phyloP scores from a whole-genome alignment of 2,797 vertebrate genomes.

The Acrossocheilus fasciatus region DNA sequence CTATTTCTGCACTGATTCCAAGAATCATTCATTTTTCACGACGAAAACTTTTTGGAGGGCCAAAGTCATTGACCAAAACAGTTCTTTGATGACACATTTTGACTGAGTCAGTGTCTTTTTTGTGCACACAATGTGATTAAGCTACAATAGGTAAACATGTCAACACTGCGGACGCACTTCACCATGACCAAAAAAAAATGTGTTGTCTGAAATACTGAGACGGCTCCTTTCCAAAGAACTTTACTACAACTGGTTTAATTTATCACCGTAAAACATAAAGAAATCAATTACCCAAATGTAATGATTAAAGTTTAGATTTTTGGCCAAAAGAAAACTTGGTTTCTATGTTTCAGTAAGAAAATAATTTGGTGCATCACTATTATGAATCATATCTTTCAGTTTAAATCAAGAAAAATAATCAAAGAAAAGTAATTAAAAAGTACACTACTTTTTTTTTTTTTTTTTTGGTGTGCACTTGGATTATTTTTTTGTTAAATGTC shows the following conservation, averaged over 20 bases:
- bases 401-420: not conserved
- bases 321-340: not conserved
- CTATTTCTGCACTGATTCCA: not conserved
- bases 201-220: no score
- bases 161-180: not conserved
- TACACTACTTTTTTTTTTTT: not conserved
- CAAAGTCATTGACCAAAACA: not conserved
- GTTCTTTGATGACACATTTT: not conserved
- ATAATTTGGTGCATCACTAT: no score
- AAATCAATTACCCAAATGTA: not conserved
- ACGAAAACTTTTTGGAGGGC: not conserved
- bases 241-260: not conserved
- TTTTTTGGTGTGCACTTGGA: not conserved
- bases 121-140: not conserved
- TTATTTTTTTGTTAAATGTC: not conserved
- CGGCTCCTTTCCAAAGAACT: not conserved
- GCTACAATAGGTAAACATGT: not conserved
- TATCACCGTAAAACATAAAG: not conserved
- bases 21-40: not conserved
- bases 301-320: not conserved
- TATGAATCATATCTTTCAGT: no score
- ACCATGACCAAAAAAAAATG: not conserved
- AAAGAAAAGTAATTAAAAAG: not conserved
- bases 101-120: not conserved
- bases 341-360: not conserved